phyloP scores from a whole-genome alignment of 2,113 vertebrate species.

The Odocoileus virginianus region DNA sequence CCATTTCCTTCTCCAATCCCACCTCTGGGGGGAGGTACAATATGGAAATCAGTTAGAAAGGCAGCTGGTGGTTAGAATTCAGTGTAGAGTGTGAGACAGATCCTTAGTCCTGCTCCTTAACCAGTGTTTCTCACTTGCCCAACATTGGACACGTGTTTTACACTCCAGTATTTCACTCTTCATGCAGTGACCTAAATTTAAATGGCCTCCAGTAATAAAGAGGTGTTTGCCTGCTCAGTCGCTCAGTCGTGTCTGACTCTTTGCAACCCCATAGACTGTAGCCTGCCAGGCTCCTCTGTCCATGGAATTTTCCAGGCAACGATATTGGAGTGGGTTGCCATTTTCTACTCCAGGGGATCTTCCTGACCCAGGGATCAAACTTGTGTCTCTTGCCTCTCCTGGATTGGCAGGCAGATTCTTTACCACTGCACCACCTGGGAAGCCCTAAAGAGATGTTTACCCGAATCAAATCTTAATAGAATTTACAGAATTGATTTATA shows the following conservation, averaged over 20 bases:
- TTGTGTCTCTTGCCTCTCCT: background rate
- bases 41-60: background rate
- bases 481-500: constrained; percentile 19
- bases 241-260: background rate
- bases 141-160: background rate
- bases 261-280: background rate
- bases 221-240: background rate
- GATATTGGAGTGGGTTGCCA: background rate
- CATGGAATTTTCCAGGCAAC: background rate
- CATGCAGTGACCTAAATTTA: constrained; percentile 47
- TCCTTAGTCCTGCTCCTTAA: background rate
- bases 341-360: background rate
- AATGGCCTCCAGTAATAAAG: constrained; percentile 18
- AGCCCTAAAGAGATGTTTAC: background rate
- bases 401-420: background rate
- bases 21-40: background rate
- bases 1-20: background rate
- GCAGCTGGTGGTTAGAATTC: background rate
- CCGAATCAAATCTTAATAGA: constrained; percentile 9
- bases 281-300: background rate
- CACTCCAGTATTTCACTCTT: background rate
- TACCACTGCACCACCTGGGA: background rate
- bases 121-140: background rate
- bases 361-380: background rate
- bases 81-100: background rate